Conservation (phyloP, 1,140 invertebrate genomes). For the Dreissena rostriformis region DNA sequence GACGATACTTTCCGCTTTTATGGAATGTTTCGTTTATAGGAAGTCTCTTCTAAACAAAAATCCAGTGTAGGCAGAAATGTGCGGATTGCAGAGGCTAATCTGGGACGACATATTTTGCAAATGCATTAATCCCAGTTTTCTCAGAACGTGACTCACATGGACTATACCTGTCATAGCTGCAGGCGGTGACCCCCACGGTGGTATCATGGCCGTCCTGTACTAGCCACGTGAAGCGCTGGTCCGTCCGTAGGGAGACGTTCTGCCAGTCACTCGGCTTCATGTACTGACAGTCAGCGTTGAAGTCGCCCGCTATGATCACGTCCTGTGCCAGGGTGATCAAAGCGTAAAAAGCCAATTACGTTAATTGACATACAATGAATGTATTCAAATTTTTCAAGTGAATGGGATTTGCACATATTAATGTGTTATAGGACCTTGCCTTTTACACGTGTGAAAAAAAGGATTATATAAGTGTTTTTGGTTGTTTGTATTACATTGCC, state of each 20-base stretch:
- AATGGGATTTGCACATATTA: too few relatives aligned
- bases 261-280: constrained; percentile 64
- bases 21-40: background rate
- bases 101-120: background rate
- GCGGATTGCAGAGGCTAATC: too few relatives aligned
- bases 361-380: too few relatives aligned
- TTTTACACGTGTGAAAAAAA: too few relatives aligned
- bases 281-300: constrained; percentile 78
- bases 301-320: constrained; percentile 75
- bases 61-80: background rate
- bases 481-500: too few relatives aligned
- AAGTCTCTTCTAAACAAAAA: background rate
- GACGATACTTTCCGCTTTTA: too few relatives aligned
- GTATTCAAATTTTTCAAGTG: too few relatives aligned
- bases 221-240: constrained; percentile 71
- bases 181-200: constrained; percentile 73
- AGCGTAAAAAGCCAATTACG: too few relatives aligned
- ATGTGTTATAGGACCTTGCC: too few relatives aligned
- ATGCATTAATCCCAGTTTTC: background rate
- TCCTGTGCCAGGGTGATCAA: background rate
- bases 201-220: constrained; percentile 74
- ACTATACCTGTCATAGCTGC: constrained; percentile 79
- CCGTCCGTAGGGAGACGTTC: constrained; percentile 10
- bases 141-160: background rate
- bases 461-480: too few relatives aligned